Percentiles rank a stretch among this genome's conserved stretches.
Evolutionary conservation across 2,888 invertebrate species (phyloP).

Genomic region (Pandemis heparana): DNA sequence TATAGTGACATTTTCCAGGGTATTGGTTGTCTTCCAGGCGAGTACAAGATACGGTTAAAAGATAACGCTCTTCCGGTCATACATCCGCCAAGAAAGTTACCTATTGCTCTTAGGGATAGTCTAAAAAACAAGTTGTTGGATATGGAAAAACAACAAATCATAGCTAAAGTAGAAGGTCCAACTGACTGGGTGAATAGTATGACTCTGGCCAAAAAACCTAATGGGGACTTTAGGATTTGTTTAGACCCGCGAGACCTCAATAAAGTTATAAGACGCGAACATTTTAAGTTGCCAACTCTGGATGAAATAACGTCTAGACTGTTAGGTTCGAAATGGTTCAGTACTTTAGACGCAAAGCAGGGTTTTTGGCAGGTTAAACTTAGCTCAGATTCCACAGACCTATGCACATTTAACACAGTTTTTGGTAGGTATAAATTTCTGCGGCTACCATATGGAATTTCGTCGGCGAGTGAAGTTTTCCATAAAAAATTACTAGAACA

Average conservation of each 20-base stretch:
- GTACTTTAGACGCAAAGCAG: conserved; percentile 46
- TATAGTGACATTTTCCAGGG: conserved; percentile 42
- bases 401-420: conserved; percentile 49
- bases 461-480: conserved; percentile 48
- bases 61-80: conserved; percentile 43
- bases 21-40: conserved; percentile 40
- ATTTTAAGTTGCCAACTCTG: conserved; percentile 42
- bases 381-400: conserved; percentile 40
- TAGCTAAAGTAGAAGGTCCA: conserved; percentile 48
- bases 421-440: conserved; percentile 50
- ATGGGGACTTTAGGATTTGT: conserved; percentile 50
- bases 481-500: conserved; percentile 45
- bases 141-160: conserved; percentile 46
- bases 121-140: conserved; percentile 46
- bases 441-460: conserved; percentile 48
- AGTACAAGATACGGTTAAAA: conserved; percentile 43
- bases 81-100: conserved; percentile 48
- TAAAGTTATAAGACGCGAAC: conserved; percentile 44
- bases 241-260: conserved; percentile 50
- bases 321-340: conserved; percentile 45
- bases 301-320: conserved; percentile 45
- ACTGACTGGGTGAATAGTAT: conserved; percentile 52
- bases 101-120: conserved; percentile 45
- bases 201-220: conserved; percentile 49
- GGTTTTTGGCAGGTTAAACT: conserved; percentile 46